phyloP scores from a whole-genome alignment of 2,888 invertebrate species.

The Anagyrus pseudococci region DNA sequence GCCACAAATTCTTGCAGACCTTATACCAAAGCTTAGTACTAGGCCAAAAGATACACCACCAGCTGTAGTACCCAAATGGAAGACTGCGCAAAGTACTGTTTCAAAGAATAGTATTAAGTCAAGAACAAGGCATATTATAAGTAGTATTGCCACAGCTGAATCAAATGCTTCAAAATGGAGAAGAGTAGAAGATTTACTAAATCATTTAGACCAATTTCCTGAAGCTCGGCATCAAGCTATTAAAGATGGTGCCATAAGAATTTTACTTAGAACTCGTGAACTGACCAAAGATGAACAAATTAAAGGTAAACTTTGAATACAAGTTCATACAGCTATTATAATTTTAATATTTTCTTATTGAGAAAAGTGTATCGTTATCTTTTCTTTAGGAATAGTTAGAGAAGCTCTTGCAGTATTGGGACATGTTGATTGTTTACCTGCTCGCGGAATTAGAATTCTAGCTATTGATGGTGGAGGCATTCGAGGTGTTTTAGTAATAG shows the following conservation, averaged over 20 bases:
- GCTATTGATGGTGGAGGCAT: slow-evolving; percentile 92
- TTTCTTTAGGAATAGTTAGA: slow-evolving; percentile 51
- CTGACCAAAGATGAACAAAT: slow-evolving; percentile 58
- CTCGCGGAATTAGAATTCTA: slow-evolving; percentile 79
- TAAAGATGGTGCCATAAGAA: slow-evolving; percentile 76
- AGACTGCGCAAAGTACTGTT: slow-evolving; percentile 53
- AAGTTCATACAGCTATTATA: too few relatives aligned
- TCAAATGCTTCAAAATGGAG: slow-evolving; percentile 66
- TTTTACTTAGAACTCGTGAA: slow-evolving; percentile 67
- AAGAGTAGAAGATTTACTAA: slow-evolving; percentile 74
- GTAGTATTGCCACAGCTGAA: slow-evolving; percentile 68
- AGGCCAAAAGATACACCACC: slow-evolving; percentile 49
- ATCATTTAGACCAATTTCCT: slow-evolving; percentile 77
- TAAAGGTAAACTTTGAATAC: slow-evolving; percentile 51
- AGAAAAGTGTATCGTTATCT: slow-evolving; percentile 19
- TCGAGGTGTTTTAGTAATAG: slow-evolving; percentile 84
- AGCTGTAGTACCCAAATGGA: slow-evolving; percentile 63
- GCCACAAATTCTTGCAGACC: slow-evolving; percentile 60
- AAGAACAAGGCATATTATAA: slow-evolving; percentile 72
- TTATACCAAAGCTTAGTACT: slow-evolving; percentile 58
- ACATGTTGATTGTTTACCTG: slow-evolving; percentile 71
- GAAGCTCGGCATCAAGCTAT: slow-evolving; percentile 76
- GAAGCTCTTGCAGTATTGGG: slow-evolving; percentile 77
- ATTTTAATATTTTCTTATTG: slow-evolving; percentile 54
- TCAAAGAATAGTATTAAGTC: slow-evolving; percentile 69